Evolutionary conservation across 2,888 invertebrate genomes (phyloP), one percentile per base, ranked within the genome.

Genomic region (Drosophila nr. perissopoda): DNA sequence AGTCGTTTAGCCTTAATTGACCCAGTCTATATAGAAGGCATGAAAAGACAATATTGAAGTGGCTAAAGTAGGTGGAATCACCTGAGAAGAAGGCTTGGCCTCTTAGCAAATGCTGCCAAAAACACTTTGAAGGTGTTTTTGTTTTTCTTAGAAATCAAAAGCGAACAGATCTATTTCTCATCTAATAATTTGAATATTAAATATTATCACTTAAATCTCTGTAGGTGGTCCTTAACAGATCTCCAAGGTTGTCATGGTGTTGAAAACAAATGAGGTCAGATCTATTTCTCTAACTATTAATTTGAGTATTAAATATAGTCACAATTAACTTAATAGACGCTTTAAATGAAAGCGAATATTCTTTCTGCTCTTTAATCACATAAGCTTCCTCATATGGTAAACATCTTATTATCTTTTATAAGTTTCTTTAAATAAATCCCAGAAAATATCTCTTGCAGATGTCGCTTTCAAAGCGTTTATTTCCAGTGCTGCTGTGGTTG

Each of bases 391-490:
- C 6, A 29, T 29, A 10, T n/a, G 18, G 10, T 18, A 51, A 29
- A n/a, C 29, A 51, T 18, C 2, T 51, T 6, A 29, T 2, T 4
- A 46, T 25, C 8, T 4, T 8, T 4, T 25, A 46, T 46, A 4
- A 16, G 46, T 25, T 25, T 25, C 25, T 4, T 18, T 5, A 40
- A 21, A 7, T 40, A 40, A 51, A 74, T 29, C 21, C 16, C 8
- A 25, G 3, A 34, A 31, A 21, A 53, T 51, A 42, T 74, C 18
- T 66, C n/a, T 83, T 85, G 11, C 82, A 83, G 82, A 83, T 83
- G 82, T 31, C 53, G 34, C 48, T 29, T 10, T 21, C 21, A 57
- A 13, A 31, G 13, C 27, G 6, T 34, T 27, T 63, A 3, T 21
- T 59, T 40, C 18, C 75, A 4, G 5, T 60, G 5, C 49, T 57